Conservation (phyloP, 2,888 invertebrate genomes). For the Lepidocyrtinus sp. region DNA sequence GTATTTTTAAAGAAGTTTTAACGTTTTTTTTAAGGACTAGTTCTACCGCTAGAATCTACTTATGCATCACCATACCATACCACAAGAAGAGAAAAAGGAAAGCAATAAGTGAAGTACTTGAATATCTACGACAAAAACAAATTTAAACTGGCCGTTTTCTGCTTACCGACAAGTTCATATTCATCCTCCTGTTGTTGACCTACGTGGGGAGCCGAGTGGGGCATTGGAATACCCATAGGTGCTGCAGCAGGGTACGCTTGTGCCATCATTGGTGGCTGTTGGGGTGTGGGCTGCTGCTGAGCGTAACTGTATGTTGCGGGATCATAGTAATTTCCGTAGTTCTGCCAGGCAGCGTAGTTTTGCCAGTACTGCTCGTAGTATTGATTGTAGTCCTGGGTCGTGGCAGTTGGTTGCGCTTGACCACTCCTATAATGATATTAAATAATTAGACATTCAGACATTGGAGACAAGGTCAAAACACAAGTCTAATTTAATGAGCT, state of each 20-base stretch:
- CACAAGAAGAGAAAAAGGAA: background rate
- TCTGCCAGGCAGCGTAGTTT: conserved; percentile 87
- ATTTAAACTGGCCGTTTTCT: conserved; percentile 16
- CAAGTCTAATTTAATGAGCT: too few relatives aligned
- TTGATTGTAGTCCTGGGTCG: conserved; percentile 66
- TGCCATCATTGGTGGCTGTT: conserved; percentile 62
- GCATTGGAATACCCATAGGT: conserved; percentile 62
- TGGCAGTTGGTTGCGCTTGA: conserved; percentile 60
- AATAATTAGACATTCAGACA: background rate
- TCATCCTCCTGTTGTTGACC: conserved; percentile 68
- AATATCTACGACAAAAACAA: background rate
- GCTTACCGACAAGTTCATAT: conserved; percentile 70
- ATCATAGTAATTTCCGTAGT: conserved; percentile 70
- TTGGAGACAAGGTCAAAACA: background rate
- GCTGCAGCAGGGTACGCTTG: conserved; percentile 59
- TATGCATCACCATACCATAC: too few relatives aligned
- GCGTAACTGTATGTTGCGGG: conserved; percentile 65
- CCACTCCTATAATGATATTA: conserved; percentile 65
- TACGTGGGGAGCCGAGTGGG: conserved; percentile 56
- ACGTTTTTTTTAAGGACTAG: background rate
- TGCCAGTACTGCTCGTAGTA: conserved; percentile 80
- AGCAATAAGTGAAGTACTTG: background rate
- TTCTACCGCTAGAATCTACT: background rate
- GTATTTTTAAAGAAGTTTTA: background rate
- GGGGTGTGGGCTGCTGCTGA: conserved; percentile 66